Base-by-base conservation (phyloP, 2,797 vertebrate species). In the Enteromius unitaeniatus region DNA sequence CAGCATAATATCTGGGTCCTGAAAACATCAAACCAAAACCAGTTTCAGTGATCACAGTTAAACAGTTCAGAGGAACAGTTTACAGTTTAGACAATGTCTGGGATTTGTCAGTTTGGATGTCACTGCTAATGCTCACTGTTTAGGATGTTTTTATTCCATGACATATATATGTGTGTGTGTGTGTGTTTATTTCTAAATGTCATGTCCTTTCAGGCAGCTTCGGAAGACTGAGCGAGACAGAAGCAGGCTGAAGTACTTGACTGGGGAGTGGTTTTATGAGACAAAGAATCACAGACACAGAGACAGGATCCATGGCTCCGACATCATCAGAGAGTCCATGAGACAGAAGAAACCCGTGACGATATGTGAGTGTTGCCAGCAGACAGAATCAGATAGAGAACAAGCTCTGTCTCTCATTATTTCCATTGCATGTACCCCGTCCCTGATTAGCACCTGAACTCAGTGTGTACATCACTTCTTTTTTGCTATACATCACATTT, bases 261-360 rank as follows among this genome's bases (percentile, higher is more conserved):
- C 95, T 0, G 98, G 98, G 64, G 97, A 99, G 4, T 99, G 98
- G 98, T 99, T 99, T 94, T 99, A 99, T 6, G 96, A 99, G 90
- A 96, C 95, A 31, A 99, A 98, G 81, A 95, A 95, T 6, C 95
- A 92, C 86, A 96, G 97, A 40, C 97, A 99, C 89, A 94, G 92
- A 90, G 97, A 98, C 45, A 95, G 92, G 86, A 96, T 97, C 86
- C 96, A 99, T 0, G 97, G 97, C 49, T 92, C 96, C 0, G 97
- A 99, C 85, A 95, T 99, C 82, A 95, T 99, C 86, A 92, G 94
- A 89, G 96, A 96, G 31, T 98, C 98, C 37, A 97, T 99, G 89
- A 94, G 87, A 53, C 94, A 92, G 82, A 92, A 93, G 55, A 97
- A 93, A 84, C 94, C 95, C 0, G 85, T 94, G 53, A 94, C 90